Base-by-base conservation (phyloP, 1,140 invertebrate species). In the Pentalonia nigronervosa region DNA sequence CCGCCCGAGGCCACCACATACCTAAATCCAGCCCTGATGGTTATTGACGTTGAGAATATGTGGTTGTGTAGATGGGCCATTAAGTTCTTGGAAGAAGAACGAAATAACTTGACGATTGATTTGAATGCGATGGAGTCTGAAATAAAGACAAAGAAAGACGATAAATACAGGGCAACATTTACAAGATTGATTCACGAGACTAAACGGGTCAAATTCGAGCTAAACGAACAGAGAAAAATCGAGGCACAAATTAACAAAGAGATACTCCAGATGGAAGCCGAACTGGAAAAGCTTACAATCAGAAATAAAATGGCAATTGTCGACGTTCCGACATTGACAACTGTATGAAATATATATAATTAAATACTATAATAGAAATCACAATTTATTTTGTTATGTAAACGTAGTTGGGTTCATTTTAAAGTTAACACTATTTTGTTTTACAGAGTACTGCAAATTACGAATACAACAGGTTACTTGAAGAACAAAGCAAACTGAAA, bases 51-150 rank as follows among this genome's bases (percentile, higher is more conserved):
- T 56, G 50, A 4, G 21, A 89, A 36, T 89, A 45, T 89, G 50
- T 53, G 34, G n/a, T 89, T 88, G 30, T 21, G 47, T 41, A 91
- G 90, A 76, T 81, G 25, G 90, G 90, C 67, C 60, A 91, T 91
- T 48, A 76, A 21, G 50, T 47, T 48, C 11, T 81, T 91, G 67
- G 67, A 91, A 48, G 30, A 91, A 48, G 90, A 91, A 20, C 67
- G 45, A 20, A 21, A 91, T 36, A 81, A 91, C 7, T 81, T 91
- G 45, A 20, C 23, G 30, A 81, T 1, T 45, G 45, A 91, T 34
- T 91, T 91, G 60, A 50, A 91, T 23, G 45, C 30, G 4, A n/a
- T 36, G 25, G 47, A 21, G 11, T 56, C 8, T 25, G 25, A 90
- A 8, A 9, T 0, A 25, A 91, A 48, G 23, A 2, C 2, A n/a